phyloP scores from a whole-genome alignment of 2,797 vertebrate genomes.

The Cynopterus sphinx region DNA sequence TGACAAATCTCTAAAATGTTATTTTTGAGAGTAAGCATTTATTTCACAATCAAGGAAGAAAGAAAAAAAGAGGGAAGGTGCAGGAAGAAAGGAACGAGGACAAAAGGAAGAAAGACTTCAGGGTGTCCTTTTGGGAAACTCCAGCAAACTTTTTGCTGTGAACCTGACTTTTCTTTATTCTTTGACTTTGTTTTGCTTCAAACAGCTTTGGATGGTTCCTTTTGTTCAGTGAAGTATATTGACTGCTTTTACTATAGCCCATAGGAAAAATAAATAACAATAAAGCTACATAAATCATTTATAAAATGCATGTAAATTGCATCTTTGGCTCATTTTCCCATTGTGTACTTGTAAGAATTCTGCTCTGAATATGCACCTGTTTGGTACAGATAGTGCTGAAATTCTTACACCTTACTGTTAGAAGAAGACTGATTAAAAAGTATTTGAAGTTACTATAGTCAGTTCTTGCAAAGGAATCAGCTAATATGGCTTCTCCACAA shows the following conservation, averaged over 20 bases:
- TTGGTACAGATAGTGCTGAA: not conserved
- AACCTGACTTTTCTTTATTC: not conserved
- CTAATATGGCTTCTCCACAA: not conserved
- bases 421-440: not conserved
- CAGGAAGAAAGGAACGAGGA: too few species aligned
- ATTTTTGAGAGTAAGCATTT: not conserved
- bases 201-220: not conserved
- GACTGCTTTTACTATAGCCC: not conserved
- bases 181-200: constrained; percentile 1
- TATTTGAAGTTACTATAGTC: not conserved
- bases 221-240: constrained; percentile 12
- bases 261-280: too few species aligned
- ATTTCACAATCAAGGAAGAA: not conserved
- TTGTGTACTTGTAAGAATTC: not conserved
- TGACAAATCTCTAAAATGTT: not conserved
- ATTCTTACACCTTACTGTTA: not conserved
- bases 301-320: not conserved
- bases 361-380: not conserved
- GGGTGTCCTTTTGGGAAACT: not conserved
- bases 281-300: not conserved
- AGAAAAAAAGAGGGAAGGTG: not conserved
- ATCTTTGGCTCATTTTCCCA: not conserved
- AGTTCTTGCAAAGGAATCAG: not conserved
- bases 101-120: not conserved
- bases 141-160: not conserved